phyloP scores from a whole-genome alignment of 2,113 vertebrate species.

The Myiozetetes cayanensis region DNA sequence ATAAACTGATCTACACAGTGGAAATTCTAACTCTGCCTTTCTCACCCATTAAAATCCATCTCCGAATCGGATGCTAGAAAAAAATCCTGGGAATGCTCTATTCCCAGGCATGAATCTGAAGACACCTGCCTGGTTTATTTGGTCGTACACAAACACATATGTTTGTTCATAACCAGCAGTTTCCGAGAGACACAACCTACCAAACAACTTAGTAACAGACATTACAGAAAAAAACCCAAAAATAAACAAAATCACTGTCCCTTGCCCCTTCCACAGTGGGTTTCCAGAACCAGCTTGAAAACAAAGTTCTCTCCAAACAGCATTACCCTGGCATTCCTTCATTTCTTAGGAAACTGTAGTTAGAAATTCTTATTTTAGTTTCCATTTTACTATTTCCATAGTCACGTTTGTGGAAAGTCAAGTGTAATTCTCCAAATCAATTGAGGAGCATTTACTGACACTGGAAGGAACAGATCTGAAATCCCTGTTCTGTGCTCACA shows the following conservation, averaged over 20 bases:
- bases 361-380: neutral
- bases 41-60: neutral
- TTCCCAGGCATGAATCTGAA: accelerated
- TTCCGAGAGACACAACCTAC: neutral
- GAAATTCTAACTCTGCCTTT: neutral
- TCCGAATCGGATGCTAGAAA: neutral
- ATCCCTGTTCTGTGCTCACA: neutral
- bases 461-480: neutral
- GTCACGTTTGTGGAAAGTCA: neutral
- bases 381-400: neutral
- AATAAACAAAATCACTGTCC: neutral
- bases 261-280: accelerated
- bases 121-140: neutral
- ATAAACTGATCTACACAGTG: neutral
- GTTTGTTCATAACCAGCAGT: neutral
- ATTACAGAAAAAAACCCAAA: neutral
- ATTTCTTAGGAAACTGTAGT: neutral
- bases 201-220: neutral
- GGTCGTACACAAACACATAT: neutral
- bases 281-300: neutral
- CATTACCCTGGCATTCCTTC: neutral
- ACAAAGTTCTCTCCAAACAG: neutral
- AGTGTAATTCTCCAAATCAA: neutral
- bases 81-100: accelerated
- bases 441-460: neutral